Percentiles rank a stretch among this genome's conserved stretches.
Conservation (phyloP, 2,113 vertebrate genomes). For the Accipiter virgatus region DNA sequence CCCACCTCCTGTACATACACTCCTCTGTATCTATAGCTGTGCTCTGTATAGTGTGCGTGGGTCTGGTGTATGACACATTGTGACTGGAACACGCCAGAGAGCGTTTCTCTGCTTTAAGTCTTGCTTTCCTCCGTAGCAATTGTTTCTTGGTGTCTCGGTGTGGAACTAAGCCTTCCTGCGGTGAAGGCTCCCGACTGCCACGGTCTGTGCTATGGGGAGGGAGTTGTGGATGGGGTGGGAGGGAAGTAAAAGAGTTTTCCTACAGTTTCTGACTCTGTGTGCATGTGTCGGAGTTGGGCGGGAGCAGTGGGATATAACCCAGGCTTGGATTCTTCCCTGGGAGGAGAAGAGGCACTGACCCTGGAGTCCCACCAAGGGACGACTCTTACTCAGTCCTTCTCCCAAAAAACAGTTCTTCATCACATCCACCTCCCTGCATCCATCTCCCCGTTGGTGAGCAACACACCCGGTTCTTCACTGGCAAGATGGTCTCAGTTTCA, state of each 20-base stretch:
- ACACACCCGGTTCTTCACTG: neutral
- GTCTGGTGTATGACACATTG: neutral
- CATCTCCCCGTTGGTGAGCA: neutral
- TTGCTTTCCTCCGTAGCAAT: neutral
- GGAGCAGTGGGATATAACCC: rapidly evolving
- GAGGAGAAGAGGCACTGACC: neutral
- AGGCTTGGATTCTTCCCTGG: neutral
- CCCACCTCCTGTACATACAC: neutral
- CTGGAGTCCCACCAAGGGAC: no score
- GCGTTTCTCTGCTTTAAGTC: neutral
- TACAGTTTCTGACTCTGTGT: neutral
- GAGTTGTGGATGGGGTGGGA: rapidly evolving
- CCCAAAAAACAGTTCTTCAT: neutral
- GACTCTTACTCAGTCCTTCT: rapidly evolving
- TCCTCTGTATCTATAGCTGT: neutral
- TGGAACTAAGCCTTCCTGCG: neutral
- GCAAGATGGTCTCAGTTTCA: rapidly evolving
- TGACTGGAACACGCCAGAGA: rapidly evolving
- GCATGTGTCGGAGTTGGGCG: neutral
- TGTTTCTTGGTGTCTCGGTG: rapidly evolving
- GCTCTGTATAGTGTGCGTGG: neutral
- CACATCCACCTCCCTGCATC: neutral
- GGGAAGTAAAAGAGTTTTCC: constrained; percentile 32
- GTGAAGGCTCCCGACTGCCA: rapidly evolving
- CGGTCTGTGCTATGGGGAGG: neutral